Percentiles rank a stretch among this genome's conserved stretches.
Evolutionary conservation across 2,113 vertebrate species (phyloP).

Genomic region (Myxocyprinus asiaticus): DNA sequence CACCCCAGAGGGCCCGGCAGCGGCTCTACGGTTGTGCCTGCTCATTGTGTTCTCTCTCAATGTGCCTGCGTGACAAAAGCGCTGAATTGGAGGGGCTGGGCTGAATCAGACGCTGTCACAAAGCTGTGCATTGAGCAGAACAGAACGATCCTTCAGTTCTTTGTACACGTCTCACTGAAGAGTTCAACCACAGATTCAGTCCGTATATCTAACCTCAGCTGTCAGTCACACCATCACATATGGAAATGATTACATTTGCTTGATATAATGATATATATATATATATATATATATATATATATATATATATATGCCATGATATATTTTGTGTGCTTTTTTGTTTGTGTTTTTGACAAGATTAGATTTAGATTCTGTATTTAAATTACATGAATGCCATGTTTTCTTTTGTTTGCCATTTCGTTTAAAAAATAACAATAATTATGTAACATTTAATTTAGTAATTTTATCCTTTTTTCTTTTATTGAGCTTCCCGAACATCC

Average conservation of each 20-base stretch:
- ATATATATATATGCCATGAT: no score
- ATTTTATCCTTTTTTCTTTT: no score
- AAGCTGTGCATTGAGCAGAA: constrained; percentile 38
- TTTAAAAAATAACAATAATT: no score
- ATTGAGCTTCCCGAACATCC: no score
- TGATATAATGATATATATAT: not conserved
- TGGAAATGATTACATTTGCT: not conserved
- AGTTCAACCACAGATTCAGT: constrained; percentile 20
- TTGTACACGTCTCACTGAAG: constrained; percentile 34
- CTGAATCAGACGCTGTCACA: constrained; percentile 43
- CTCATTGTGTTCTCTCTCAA: constrained; percentile 42
- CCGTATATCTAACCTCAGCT: constrained; percentile 40
- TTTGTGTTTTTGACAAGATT: no score
- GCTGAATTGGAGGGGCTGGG: constrained; percentile 46
- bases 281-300: no score
- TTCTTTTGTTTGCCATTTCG: no score
- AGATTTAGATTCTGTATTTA: no score
- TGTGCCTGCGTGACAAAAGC: constrained; percentile 47
- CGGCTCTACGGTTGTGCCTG: constrained; percentile 5
- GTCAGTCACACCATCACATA: constrained; percentile 26
- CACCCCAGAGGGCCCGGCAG: constrained; percentile 22
- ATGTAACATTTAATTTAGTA: no score
- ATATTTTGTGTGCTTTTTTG: no score
- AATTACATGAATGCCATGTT: no score
- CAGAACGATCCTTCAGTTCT: constrained; percentile 37